Percentiles rank a stretch among this genome's conserved stretches.
Conservation (phyloP, 2,113 vertebrate species). For the Aviceda subcristata region DNA sequence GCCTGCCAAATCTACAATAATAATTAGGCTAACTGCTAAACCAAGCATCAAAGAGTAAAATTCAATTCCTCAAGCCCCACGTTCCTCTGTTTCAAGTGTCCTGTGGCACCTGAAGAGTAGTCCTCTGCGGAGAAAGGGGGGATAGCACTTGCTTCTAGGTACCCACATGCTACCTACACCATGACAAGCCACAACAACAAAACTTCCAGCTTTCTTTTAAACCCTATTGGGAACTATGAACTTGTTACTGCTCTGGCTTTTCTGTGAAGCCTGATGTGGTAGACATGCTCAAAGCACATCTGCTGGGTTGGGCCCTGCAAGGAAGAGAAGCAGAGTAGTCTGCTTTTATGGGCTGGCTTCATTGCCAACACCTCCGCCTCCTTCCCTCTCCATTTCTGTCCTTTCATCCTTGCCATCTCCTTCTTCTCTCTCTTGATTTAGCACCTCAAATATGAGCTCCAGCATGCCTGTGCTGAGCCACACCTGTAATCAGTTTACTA, state of each 20-base stretch:
- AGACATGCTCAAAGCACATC: background rate
- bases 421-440: background rate
- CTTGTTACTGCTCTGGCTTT: background rate
- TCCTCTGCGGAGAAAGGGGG: background rate
- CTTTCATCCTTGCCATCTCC: background rate
- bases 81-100: background rate
- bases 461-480: background rate
- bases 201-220: background rate
- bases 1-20: background rate
- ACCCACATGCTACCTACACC: background rate
- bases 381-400: background rate
- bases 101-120: background rate
- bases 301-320: background rate
- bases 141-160: background rate
- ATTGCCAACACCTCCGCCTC: background rate
- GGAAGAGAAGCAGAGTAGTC: background rate
- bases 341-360: background rate
- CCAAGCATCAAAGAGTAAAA: background rate
- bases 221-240: background rate
- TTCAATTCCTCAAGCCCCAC: background rate
- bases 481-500: background rate
- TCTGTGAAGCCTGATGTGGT: background rate
- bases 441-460: background rate
- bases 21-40: background rate
- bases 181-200: background rate